Base-by-base conservation (phyloP, 2,888 invertebrate species). In the Pollenia griseotomentosa region DNA sequence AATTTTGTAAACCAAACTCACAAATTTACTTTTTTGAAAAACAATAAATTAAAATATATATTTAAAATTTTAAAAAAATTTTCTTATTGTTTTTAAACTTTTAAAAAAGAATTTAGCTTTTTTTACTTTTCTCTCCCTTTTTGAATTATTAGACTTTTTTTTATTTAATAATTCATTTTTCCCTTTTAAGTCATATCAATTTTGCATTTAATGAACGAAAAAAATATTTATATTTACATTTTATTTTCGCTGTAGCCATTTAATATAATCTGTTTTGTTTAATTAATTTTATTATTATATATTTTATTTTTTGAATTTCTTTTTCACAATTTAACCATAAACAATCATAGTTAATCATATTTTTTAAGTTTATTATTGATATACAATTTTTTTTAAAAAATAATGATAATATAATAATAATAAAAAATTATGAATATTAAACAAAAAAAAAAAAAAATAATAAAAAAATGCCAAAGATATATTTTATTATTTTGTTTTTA, bases 301-400 rank as follows among this genome's bases (percentile, higher is more conserved):
- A 42, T 51, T 51, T 59, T 42, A 63, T 46, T 78, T 57, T 19
- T 71, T 71, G 48, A 46, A 23, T 23, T 66, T 61, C 48, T 53
- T 75, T 53, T 53, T 61, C 59, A 83, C 68, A 51, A 71, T 75
- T 77, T 75, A 66, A 68, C 23, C 57, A 70, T 71, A 77, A 87
- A 83, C 74, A 87, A 84, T 84, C 87, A 87, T 87, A 87, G 87
- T 87, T 84, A 87, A 87, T 81, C 66, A 78, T 87, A 87, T 87
- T 84, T 86, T 84, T 87, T 83, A 85, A 79, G 83, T 85, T 83
- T 85, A 82, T 79, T 68, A 84, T 87, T 81, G 78, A 83, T 83
- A 74, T 84, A 65, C 59, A 81, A 66, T 66, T 78, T 84, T 86
- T 83, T 83, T 65, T 40, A 70, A 80, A 70, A 85, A 85, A 79